These are phyloP conservation scores for Tribolium madens DNA, from an alignment of 1,140 invertebrate species.

Conservation along the genomic window DNA sequence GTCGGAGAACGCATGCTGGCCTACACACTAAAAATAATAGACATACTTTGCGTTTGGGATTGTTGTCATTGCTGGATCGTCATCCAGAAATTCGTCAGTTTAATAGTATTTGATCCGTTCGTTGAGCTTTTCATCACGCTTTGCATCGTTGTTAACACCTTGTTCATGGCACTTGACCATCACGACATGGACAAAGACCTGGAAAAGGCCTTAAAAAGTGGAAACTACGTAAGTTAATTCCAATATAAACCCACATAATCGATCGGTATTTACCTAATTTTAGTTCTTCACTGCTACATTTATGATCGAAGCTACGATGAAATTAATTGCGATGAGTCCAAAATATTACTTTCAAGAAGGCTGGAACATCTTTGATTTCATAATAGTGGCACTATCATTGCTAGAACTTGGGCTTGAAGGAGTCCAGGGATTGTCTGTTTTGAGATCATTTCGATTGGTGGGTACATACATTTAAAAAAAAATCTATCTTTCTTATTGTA, in stretches of 20 bases:
- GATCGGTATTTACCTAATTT: too few species aligned
- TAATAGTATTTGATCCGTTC: slow-evolving; percentile 97
- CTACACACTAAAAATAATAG: slow-evolving; percentile 81
- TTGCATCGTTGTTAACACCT: slow-evolving; percentile 97
- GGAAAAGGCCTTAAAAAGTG: slow-evolving; percentile 86
- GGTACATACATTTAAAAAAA: slow-evolving; percentile 73
- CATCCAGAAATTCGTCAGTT: slow-evolving; percentile 89
- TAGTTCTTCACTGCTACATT: slow-evolving; percentile 99
- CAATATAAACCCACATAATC: background rate
- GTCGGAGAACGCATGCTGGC: slow-evolving; percentile 87
- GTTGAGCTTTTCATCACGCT: slow-evolving; percentile 98
- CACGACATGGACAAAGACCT: slow-evolving; percentile 92
- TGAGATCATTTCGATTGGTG: slow-evolving; percentile 98
- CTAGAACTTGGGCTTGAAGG: slow-evolving; percentile 93
- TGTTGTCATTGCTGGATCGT: slow-evolving; percentile 93
- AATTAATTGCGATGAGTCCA: slow-evolving; percentile 96
- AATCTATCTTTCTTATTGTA: slow-evolving; percentile 6
- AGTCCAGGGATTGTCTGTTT: slow-evolving; percentile 94
- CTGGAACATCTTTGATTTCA: slow-evolving; percentile 99
- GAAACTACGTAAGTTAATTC: slow-evolving; percentile 88
- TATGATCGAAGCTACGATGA: slow-evolving; percentile 93
- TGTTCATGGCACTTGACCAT: slow-evolving; percentile 98
- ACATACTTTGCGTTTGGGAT: slow-evolving; percentile 97
- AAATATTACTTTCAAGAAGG: slow-evolving; percentile 98
- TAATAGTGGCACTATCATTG: slow-evolving; percentile 95